These are phyloP conservation scores for Anthoptus insignis DNA, from an alignment of 2,888 invertebrate genomes.

Conservation along the genomic window DNA sequence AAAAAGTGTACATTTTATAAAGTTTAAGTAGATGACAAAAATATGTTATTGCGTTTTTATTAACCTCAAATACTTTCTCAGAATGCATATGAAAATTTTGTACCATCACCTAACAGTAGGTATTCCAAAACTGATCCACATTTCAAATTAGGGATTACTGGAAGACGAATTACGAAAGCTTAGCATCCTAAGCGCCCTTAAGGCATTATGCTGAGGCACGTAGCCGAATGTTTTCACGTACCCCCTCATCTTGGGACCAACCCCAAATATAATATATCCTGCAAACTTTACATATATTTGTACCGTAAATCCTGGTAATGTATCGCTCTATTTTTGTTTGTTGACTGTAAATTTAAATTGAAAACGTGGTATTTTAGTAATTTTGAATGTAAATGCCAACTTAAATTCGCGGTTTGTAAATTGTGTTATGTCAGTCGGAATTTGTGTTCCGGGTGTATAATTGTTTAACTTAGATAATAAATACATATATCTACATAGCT, in stretches of 20 bases:
- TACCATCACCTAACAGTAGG: slow-evolving; percentile 54
- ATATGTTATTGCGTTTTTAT: too few relatives aligned
- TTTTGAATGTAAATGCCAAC: slow-evolving; percentile 70
- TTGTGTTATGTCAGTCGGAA: slow-evolving; percentile 64
- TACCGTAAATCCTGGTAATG: slow-evolving; percentile 86
- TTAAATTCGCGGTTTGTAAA: slow-evolving; percentile 71
- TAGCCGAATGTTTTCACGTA: slow-evolving; percentile 84
- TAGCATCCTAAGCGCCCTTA: slow-evolving; percentile 78
- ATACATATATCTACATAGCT: too few relatives aligned
- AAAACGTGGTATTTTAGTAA: slow-evolving; percentile 81
- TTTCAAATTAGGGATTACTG: slow-evolving; percentile 86
- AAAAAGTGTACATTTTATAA: too few relatives aligned
- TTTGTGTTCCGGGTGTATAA: too few relatives aligned
- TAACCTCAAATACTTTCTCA: too few relatives aligned
- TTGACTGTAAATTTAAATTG: slow-evolving; percentile 78
- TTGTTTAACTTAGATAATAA: too few relatives aligned
- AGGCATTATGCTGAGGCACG: slow-evolving; percentile 85
- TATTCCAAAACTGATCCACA: slow-evolving; percentile 79
- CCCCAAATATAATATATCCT: slow-evolving; percentile 86
- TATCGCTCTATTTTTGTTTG: slow-evolving; percentile 86
- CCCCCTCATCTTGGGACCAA: slow-evolving; percentile 78
- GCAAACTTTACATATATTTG: slow-evolving; percentile 87
- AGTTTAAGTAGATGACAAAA: too few relatives aligned
- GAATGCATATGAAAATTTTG: too few relatives aligned
- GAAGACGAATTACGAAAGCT: slow-evolving; percentile 84